Evolutionary conservation across 23 tunicate species (phyloP).

Genomic region (Trididemnum clinides): DNA sequence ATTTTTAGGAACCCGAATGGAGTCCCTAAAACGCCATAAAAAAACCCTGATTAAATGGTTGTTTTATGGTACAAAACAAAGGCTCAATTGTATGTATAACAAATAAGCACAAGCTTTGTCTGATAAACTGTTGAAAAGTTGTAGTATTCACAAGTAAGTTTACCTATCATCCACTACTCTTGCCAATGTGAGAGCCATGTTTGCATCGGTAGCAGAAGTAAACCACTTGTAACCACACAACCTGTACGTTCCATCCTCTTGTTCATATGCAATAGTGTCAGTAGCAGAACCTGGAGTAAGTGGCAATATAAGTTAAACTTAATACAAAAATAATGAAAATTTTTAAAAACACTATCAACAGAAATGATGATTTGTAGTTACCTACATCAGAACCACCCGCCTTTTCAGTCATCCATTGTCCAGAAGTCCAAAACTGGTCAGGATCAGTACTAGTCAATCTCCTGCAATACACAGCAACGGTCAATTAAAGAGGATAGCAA

Average conservation of each 20-base stretch:
- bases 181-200: conserved; percentile 84
- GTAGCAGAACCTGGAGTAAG: conserved; percentile 66
- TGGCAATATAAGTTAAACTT: background rate
- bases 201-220: conserved; percentile 95
- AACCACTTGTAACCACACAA: conserved; percentile 96
- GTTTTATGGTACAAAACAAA: no score
- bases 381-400: conserved; percentile 98
- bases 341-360: background rate
- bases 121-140: no score
- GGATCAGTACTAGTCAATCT: conserved; percentile 58
- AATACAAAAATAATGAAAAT: background rate
- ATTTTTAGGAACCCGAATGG: no score
- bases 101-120: no score
- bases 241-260: conserved; percentile 59
- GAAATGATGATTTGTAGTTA: conserved; percentile 11
- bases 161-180: conserved; percentile 67
- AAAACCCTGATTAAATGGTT: no score
- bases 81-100: no score
- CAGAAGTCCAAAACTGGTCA: conserved; percentile 86
- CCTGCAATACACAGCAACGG: conserved; percentile 5
- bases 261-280: conserved; percentile 69
- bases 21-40: no score
- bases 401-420: conserved; percentile 99
- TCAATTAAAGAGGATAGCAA: no score
- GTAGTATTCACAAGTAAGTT: no score